phyloP scores from a whole-genome alignment of 2,888 invertebrate species.

The Ormyrus nitidulus region DNA sequence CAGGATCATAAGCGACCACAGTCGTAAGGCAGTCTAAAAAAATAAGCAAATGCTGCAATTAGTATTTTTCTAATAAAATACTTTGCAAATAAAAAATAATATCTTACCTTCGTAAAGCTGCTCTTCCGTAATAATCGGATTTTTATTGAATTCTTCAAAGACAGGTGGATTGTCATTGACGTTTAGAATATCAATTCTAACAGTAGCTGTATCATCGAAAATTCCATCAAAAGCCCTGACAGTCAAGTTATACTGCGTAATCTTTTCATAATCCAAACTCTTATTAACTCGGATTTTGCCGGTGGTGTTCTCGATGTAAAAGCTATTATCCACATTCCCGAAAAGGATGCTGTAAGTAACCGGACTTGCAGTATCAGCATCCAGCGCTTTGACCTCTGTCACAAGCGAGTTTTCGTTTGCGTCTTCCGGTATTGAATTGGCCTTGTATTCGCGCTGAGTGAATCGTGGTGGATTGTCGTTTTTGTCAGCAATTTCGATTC shows the following conservation, averaged over 20 bases:
- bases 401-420: constrained; percentile 89
- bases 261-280: constrained; percentile 88
- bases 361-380: constrained; percentile 90
- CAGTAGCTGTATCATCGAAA: constrained; percentile 88
- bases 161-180: constrained; percentile 95
- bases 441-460: constrained; percentile 84
- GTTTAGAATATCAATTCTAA: constrained; percentile 90
- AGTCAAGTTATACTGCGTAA: constrained; percentile 89
- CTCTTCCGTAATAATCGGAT: constrained; percentile 87
- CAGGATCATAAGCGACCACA: constrained; percentile 90
- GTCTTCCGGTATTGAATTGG: constrained; percentile 87
- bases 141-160: constrained; percentile 84
- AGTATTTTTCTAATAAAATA: neutral
- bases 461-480: constrained; percentile 97
- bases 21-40: constrained; percentile 69
- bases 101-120: constrained; percentile 69
- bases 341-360: constrained; percentile 91
- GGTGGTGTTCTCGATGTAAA: constrained; percentile 89
- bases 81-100: neutral
- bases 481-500: constrained; percentile 94
- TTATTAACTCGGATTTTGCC: constrained; percentile 90
- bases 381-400: constrained; percentile 91
- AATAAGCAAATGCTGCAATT: no score
- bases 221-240: constrained; percentile 90
- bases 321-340: constrained; percentile 91